Percentiles rank a stretch among this genome's conserved stretches.
Evolutionary conservation across 2,888 invertebrate species (phyloP).

Genomic region (Cynaeus angustus): DNA sequence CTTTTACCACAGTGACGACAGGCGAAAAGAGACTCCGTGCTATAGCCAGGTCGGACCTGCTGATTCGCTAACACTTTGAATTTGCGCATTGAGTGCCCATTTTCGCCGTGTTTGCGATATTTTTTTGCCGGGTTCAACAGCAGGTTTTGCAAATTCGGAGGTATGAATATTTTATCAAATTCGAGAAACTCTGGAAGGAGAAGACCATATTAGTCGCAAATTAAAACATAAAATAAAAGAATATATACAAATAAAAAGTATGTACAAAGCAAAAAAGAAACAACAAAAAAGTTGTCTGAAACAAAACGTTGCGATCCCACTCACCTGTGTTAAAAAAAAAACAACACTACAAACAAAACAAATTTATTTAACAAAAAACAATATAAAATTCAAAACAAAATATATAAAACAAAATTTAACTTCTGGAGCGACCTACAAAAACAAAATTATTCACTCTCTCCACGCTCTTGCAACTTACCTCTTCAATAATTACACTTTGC

Average conservation of each 20-base stretch:
- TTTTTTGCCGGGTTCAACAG: constrained; percentile 56
- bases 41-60: constrained; percentile 68
- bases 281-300: constrained; percentile 36
- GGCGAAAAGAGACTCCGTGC: constrained; percentile 78
- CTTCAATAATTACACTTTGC: too few species aligned
- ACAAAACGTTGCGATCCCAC: constrained; percentile 11
- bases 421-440: background rate
- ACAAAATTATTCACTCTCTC: background rate
- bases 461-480: too few species aligned
- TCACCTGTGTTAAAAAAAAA: constrained; percentile 7
- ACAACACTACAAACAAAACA: constrained; percentile 5
- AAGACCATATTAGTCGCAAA: constrained; percentile 33
- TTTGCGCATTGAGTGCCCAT: constrained; percentile 60
- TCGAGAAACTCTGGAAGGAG: constrained; percentile 66
- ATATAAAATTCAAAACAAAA: constrained; percentile 2
- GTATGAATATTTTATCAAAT: constrained; percentile 66
- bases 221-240: constrained; percentile 30
- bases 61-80: constrained; percentile 58
- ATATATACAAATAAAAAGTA: constrained; percentile 41
- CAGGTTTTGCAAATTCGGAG: constrained; percentile 60
- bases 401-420: constrained; percentile 1
- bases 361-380: constrained; percentile 3
- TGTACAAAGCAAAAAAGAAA: constrained; percentile 45
- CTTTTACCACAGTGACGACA: constrained; percentile 90
- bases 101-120: constrained; percentile 54